Conservation (phyloP, 1,140 invertebrate genomes). For the Lucilia sericata region DNA sequence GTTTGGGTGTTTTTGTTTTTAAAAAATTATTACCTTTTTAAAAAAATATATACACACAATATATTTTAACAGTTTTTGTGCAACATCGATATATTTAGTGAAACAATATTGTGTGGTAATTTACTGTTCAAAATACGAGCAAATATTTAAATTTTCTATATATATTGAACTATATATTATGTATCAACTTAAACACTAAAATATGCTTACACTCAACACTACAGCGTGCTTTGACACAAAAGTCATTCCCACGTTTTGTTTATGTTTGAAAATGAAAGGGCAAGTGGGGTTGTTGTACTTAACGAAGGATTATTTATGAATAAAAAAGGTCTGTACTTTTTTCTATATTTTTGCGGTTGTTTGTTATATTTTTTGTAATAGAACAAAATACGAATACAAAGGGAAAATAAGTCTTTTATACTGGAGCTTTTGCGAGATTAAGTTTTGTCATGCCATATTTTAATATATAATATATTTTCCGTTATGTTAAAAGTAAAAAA, state of each 20-base stretch:
- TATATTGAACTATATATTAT: neutral
- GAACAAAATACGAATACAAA: no score
- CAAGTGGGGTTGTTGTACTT: neutral
- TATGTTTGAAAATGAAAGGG: neutral
- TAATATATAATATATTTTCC: no score
- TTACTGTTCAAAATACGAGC: neutral
- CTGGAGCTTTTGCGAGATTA: no score
- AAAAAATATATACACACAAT: neutral
- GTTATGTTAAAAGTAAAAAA: no score
- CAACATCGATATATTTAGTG: neutral
- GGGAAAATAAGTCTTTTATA: no score
- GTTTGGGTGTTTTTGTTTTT: neutral
- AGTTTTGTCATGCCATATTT: no score
- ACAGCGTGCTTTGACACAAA: neutral
- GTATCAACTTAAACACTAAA: neutral
- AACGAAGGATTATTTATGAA: neutral
- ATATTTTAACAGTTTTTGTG: neutral
- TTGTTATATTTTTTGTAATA: no score
- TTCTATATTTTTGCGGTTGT: neutral
- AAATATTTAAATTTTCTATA: neutral
- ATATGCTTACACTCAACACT: neutral
- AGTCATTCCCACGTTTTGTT: neutral
- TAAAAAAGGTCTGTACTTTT: neutral
- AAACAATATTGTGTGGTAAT: neutral
- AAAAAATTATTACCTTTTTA: conserved; percentile 1